Evolutionary conservation across 2,888 invertebrate genomes (phyloP), one percentile per base, ranked within the genome.

Genomic region (Tenthredo livida): DNA sequence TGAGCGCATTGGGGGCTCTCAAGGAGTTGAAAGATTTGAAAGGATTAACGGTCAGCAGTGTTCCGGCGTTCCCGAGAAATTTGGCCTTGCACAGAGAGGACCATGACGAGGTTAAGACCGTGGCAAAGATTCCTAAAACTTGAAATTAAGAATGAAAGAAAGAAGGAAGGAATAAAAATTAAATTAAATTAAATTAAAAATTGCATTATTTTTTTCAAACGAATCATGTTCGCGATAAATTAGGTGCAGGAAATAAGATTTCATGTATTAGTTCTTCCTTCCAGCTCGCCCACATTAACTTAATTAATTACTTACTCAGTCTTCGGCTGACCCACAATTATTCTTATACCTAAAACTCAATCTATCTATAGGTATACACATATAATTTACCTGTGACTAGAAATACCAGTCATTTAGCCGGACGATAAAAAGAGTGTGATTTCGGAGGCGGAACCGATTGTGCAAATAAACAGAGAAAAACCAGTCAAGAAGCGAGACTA

Each of bases 1-100:
- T 93, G 21, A 91, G 88, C 87, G 92, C 93, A 83, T 90, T 93
- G 67, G 92, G 90, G 54, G 92, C 92, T 82, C 90, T 93, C 50
- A 93, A 92, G 88, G 93, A 93, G 84, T 89, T 92, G 61, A 93
- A 93, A 88, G 93, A 93, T 88, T 89, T 92, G 85, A 93, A 93
- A 88, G 92, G 92, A 84, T 89, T 93, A 84, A 93, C 90, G 86
- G 92, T 93, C 85, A 93, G 93, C 90, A 92, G 93, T 87, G 92
- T 93, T 21, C 93, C 93, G 54, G 93, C 93, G 29, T 93, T 93
- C 87, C 93, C 93, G 47, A 90, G 93, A 86, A 93, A 93, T 89
- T 91, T 93, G 70, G 92, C 93, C 12, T 90, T 92, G 21, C 92
- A 90, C 87, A 90, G 92, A 54, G 93, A 93, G 77, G 92, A 93